Base-by-base conservation (phyloP, 2,797 vertebrate species). In the Gymnoscopelus braueri region DNA sequence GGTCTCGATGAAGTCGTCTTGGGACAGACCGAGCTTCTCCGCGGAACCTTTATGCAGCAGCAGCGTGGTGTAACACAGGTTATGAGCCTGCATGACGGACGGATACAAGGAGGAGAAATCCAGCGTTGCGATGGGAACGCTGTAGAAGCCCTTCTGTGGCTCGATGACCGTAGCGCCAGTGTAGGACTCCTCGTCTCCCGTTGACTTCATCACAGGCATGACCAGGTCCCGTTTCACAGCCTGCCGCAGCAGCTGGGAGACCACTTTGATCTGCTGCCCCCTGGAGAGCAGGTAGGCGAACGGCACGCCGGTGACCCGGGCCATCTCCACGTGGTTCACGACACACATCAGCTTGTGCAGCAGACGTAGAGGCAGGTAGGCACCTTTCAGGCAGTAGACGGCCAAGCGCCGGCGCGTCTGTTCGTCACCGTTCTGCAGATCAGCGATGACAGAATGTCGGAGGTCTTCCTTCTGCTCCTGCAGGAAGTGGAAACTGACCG, bases 71-170 rank as follows among this genome's bases (percentile, higher is more conserved):
- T 98, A 98, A 80, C 96, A 98, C 56, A 98, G 93, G 66, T 97
- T 97, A 84, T 98, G 96, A 53, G 96, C 96, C 96, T 97, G 97
- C 96, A 98, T 98, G 82, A 98, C 97, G 77, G 96, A 98, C 0
- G 96, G 96, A 83, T 97, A 98, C 91, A 97, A 81, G 0, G 96
- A 97, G 32, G 96, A 98, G 82, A 97, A 98, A 88, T 98, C 96
- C 90, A 98, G 86, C 0, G 96, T 97, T 51, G 95, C 67, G 2
- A 98, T 97, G 19, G 96, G 96, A 59, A 97, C 75, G 0, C 93
- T 96, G 52, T 98, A 98, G 13, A 39, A 96, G 96, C 96, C 96
- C 89, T 96, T 97, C 61, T 95, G 94, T 19, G 96, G 96, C 82
- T 98, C 96, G 0, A 98, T 97, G 64, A 97, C 96, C 0, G 96